A percentile compares a stretch with the other conserved stretches of the same genome.
These are phyloP conservation scores for Vandiemenella viatica DNA, from an alignment of 2,888 invertebrate species.

Conservation along the genomic window DNA sequence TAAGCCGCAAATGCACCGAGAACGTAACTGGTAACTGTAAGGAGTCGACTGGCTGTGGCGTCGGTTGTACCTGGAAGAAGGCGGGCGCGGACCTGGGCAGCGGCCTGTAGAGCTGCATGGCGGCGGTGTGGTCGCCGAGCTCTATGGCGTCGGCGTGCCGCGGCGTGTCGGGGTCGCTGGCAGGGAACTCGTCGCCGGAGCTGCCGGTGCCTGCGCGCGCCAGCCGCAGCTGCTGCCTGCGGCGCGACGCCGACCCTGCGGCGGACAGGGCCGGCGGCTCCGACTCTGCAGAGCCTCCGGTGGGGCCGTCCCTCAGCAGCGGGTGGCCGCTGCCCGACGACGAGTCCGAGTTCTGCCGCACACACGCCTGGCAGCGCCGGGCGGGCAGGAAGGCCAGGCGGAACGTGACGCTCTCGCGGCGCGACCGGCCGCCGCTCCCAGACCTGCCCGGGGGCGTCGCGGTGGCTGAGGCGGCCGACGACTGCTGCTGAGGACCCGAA, in stretches of 20 bases:
- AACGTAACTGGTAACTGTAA: too few relatives aligned
- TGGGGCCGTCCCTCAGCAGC: constrained; percentile 12
- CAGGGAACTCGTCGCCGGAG: constrained; percentile 10
- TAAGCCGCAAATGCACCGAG: too few relatives aligned
- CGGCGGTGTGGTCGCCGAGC: not conserved
- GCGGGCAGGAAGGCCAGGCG: constrained; percentile 20
- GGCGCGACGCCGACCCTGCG: constrained; percentile 19
- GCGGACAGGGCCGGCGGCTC: constrained; percentile 2
- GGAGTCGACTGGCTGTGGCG: too few relatives aligned
- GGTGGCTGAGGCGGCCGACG: not conserved
- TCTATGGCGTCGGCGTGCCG: not conserved
- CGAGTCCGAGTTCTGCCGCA: constrained; percentile 23
- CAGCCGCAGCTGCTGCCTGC: constrained; percentile 12
- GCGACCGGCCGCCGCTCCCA: constrained; percentile 3
- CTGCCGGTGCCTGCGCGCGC: constrained; percentile 2
- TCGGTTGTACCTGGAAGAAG: constrained; percentile 10
- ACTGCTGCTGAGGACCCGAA: not conserved
- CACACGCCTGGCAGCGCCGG: constrained; percentile 21
- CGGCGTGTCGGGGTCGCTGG: constrained; percentile 8
- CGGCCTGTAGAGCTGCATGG: constrained; percentile 41
- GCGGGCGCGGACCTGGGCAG: constrained; percentile 41
- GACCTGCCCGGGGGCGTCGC: not conserved
- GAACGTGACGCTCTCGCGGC: constrained; percentile 21
- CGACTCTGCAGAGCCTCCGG: constrained; percentile 1
- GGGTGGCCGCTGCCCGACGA: constrained; percentile 22